Conservation (phyloP, 2,797 vertebrate genomes). For the Eulemur mongoz region DNA sequence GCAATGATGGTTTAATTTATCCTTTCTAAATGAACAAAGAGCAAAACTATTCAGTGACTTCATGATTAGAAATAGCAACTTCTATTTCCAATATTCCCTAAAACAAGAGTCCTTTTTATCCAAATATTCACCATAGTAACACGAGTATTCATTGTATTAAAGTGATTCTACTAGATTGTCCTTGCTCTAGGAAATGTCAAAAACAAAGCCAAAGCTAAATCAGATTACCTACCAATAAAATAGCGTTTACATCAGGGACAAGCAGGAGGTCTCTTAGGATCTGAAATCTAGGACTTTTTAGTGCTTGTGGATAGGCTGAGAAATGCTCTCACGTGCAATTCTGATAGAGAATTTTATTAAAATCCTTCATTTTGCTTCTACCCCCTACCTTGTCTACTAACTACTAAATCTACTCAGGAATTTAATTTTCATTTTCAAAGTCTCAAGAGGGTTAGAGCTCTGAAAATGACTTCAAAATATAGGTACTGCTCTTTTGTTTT, state of each 20-base stretch:
- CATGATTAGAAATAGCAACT: conserved; percentile 47
- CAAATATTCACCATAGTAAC: conserved; percentile 65
- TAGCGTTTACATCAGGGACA: conserved; percentile 67
- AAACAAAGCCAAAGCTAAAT: conserved; percentile 71
- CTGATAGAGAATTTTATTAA: conserved; percentile 78
- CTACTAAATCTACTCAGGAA: conserved; percentile 79
- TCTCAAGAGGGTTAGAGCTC: conserved; percentile 70
- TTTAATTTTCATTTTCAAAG: conserved; percentile 78
- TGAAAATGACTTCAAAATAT: conserved; percentile 66
- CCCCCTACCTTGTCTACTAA: conserved; percentile 76
- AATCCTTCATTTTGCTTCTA: conserved; percentile 74
- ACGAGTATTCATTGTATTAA: conserved; percentile 56
- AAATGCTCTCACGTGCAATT: conserved; percentile 69
- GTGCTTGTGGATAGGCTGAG: conserved; percentile 52
- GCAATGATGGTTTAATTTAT: conserved; percentile 10
- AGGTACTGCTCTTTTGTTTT: conserved; percentile 41
- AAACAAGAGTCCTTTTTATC: conserved; percentile 49
- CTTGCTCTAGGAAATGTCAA: conserved; percentile 73
- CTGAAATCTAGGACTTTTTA: conserved; percentile 69
- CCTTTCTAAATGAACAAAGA: conserved; percentile 46
- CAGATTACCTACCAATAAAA: conserved; percentile 74
- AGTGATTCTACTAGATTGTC: conserved; percentile 64
- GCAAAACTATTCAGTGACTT: not conserved
- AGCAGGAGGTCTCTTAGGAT: conserved; percentile 70
- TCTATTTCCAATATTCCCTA: conserved; percentile 42